Conservation (phyloP, 53 echinoderm and acorn worm genomes). For the Hippasteria phrygiana region DNA sequence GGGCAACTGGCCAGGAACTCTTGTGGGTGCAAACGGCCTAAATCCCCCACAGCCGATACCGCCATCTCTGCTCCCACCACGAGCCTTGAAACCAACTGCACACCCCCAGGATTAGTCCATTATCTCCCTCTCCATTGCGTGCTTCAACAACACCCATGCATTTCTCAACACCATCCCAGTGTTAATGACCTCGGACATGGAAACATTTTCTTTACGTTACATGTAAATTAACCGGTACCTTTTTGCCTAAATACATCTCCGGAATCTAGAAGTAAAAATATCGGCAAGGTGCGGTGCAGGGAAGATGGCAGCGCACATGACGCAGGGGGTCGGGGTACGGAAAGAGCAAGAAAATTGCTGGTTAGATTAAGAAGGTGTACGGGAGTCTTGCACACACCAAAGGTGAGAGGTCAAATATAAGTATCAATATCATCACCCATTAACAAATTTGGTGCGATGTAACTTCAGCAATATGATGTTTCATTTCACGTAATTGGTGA, state of each 20-base stretch:
- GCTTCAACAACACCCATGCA: slow-evolving; percentile 5
- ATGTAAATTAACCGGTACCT: slow-evolving; percentile 35
- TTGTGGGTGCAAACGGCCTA: background rate
- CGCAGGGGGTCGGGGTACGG: slow-evolving; percentile 11
- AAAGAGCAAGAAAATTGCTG: slow-evolving; percentile 58
- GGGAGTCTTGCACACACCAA: slow-evolving; percentile 14
- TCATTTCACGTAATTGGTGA: background rate
- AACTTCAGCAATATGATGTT: background rate
- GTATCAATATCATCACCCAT: background rate
- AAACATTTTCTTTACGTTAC: background rate
- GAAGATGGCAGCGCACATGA: slow-evolving; percentile 11
- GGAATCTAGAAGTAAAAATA: slow-evolving; percentile 52
- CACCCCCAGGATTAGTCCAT: slow-evolving; percentile 4
- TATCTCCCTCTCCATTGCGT: background rate
- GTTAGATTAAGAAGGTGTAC: slow-evolving; percentile 46
- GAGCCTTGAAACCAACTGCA: background rate
- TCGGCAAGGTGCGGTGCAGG: slow-evolving; percentile 44
- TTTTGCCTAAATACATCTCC: slow-evolving; percentile 57
- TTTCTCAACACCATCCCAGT: background rate
- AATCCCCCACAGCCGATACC: background rate
- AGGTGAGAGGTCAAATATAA: slow-evolving; percentile 41
- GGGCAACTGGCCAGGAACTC: background rate
- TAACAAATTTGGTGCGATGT: background rate
- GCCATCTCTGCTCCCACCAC: background rate
- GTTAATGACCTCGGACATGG: slow-evolving; percentile 14